Percentiles rank a stretch among this genome's conserved stretches.
phyloP scores from a whole-genome alignment of 2,113 vertebrate species.

The Muntiacus muntjak region DNA sequence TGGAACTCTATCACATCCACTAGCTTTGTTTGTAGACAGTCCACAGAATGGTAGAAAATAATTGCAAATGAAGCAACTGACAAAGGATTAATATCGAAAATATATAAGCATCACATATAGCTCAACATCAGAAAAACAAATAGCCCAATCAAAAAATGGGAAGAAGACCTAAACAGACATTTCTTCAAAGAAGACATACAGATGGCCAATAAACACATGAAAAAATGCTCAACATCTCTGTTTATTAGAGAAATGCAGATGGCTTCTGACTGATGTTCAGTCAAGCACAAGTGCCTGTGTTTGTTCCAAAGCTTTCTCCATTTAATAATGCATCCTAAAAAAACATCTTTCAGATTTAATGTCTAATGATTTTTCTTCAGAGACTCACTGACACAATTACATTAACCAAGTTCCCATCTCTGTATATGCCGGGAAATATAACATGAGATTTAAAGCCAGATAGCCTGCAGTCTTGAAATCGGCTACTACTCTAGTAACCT shows the following conservation, averaged over 20 bases:
- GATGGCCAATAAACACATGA: background rate
- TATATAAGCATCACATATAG: background rate
- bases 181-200: background rate
- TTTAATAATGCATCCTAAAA: background rate
- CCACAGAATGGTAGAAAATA: background rate
- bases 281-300: background rate
- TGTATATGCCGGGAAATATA: background rate
- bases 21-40: background rate
- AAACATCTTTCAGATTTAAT: background rate
- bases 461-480: background rate
- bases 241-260: background rate
- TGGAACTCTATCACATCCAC: background rate
- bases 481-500: background rate
- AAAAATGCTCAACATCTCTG: background rate
- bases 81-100: background rate
- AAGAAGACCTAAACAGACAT: background rate
- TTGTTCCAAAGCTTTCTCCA: background rate
- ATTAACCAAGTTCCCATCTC: background rate
- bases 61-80: background rate
- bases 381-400: background rate
- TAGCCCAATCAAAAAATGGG: background rate
- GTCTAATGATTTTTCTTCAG: background rate
- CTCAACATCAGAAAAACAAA: background rate
- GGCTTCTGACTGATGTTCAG: background rate
- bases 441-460: background rate